phyloP scores from a whole-genome alignment of 2,888 invertebrate species.

The Adela reaumurella region DNA sequence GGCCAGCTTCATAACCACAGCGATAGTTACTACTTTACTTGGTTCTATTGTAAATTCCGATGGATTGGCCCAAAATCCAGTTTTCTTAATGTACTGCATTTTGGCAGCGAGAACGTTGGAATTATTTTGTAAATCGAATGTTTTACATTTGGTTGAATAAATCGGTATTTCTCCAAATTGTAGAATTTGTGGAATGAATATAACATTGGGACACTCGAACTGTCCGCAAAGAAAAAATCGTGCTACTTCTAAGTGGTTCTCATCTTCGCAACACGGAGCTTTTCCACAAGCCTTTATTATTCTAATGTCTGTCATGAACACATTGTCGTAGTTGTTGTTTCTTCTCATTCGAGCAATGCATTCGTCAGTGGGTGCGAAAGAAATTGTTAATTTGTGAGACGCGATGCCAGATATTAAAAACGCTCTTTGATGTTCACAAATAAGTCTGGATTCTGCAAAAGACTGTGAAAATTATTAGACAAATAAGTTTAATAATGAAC shows the following conservation, averaged over 20 bases:
- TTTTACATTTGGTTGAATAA: conserved; percentile 26
- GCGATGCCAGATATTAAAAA: conserved; percentile 23
- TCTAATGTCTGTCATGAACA: conserved; percentile 39
- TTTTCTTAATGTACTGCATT: conserved; percentile 30
- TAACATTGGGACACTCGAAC: conserved; percentile 43
- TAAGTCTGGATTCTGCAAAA: conserved; percentile 36
- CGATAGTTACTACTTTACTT: conserved; percentile 24
- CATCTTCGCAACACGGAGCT: conserved; percentile 30
- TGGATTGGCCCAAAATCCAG: conserved; percentile 38
- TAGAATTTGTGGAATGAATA: conserved; percentile 40
- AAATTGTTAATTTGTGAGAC: conserved; percentile 25
- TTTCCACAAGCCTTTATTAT: conserved; percentile 32
- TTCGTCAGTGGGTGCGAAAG: conserved; percentile 33
- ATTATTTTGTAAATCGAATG: conserved; percentile 39
- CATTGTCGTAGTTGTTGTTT: conserved; percentile 22
- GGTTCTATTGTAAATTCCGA: conserved; percentile 29
- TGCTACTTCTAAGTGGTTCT: conserved; percentile 40
- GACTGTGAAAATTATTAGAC: too few relatives aligned
- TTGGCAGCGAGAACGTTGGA: conserved; percentile 33
- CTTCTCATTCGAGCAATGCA: conserved; percentile 33
- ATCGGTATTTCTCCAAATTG: conserved; percentile 40
- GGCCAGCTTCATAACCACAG: conserved; percentile 28
- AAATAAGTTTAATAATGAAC: too few relatives aligned
- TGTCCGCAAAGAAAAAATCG: conserved; percentile 56
- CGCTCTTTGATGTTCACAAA: conserved; percentile 44